A percentile compares a stretch with the other conserved stretches of the same genome.
Conservation (phyloP, 2,113 vertebrate species). For the Aptenodytes forsteri region DNA sequence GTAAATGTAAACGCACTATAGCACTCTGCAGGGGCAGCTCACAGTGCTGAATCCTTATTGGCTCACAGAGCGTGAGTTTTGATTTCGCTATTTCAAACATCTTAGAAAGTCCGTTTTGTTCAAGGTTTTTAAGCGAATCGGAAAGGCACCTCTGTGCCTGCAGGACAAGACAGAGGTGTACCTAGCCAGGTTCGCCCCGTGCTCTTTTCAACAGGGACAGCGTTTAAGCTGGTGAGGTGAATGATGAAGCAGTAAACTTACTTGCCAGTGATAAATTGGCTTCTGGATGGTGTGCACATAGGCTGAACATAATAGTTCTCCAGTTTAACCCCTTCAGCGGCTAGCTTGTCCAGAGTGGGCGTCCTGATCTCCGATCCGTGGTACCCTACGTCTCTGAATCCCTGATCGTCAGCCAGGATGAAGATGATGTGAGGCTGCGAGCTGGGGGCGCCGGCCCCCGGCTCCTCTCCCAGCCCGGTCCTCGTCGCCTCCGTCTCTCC, state of each 20-base stretch:
- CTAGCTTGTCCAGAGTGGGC: constrained; percentile 90
- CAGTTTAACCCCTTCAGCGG: constrained; percentile 92
- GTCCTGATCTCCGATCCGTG: constrained; percentile 96
- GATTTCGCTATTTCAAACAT: neutral
- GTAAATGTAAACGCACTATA: neutral
- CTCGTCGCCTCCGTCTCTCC: neutral
- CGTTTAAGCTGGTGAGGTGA: neutral
- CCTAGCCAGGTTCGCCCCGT: neutral
- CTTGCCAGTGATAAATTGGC: constrained; percentile 97
- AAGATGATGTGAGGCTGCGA: constrained; percentile 92
- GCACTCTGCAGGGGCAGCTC: neutral
- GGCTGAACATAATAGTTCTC: constrained; percentile 99
- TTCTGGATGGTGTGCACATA: constrained; percentile 95
- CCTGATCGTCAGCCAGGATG: constrained; percentile 95
- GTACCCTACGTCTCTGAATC: constrained; percentile 95
- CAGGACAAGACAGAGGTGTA: neutral
- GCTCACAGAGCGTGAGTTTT: neutral
- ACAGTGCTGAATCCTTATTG: neutral
- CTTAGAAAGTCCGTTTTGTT: neutral
- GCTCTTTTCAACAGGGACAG: neutral
- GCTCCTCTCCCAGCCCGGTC: neutral
- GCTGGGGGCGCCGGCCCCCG: constrained; percentile 10
- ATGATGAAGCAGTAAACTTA: constrained; percentile 66
- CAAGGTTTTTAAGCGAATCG: neutral
- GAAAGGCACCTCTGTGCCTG: neutral